phyloP scores from a whole-genome alignment of 2,888 invertebrate species.

The Cerastis rubricosa region DNA sequence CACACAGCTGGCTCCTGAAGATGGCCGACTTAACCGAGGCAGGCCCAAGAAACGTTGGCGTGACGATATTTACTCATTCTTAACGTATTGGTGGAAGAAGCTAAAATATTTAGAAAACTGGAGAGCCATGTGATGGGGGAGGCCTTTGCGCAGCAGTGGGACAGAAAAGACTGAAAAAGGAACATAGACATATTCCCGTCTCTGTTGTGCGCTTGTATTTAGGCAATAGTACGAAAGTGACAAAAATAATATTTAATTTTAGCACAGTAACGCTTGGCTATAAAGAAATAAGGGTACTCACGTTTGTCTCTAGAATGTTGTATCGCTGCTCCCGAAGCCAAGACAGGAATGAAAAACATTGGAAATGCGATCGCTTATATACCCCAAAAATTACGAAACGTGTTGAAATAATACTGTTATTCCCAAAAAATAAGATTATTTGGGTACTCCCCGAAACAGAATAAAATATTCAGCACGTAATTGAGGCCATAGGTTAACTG shows the following conservation, averaged over 20 bases:
- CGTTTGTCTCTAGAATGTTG: background rate
- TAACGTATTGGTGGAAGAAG: too few species aligned
- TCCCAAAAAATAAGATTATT: background rate
- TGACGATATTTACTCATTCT: too few species aligned
- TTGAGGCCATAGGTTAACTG: too few species aligned
- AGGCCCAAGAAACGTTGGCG: too few species aligned
- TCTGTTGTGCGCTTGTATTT: background rate
- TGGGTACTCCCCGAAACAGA: background rate
- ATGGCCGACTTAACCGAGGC: too few species aligned
- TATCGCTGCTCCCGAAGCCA: background rate
- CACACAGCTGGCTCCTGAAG: too few species aligned
- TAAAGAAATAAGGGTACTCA: too few species aligned
- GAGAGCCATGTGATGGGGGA: too few species aligned
- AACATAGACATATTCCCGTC: too few species aligned
- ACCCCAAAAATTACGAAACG: background rate
- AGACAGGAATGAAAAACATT: background rate
- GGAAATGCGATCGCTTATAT: background rate
- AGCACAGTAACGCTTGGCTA: too few species aligned
- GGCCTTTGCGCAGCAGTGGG: background rate
- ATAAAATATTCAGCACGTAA: too few species aligned
- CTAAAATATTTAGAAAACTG: too few species aligned
- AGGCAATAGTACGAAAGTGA: background rate
- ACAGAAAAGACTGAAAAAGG: background rate
- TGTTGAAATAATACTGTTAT: background rate
- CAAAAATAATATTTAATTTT: background rate